These are phyloP conservation scores for Synanthedon myopaeformis DNA, from an alignment of 2,888 invertebrate species.

Conservation along the genomic window DNA sequence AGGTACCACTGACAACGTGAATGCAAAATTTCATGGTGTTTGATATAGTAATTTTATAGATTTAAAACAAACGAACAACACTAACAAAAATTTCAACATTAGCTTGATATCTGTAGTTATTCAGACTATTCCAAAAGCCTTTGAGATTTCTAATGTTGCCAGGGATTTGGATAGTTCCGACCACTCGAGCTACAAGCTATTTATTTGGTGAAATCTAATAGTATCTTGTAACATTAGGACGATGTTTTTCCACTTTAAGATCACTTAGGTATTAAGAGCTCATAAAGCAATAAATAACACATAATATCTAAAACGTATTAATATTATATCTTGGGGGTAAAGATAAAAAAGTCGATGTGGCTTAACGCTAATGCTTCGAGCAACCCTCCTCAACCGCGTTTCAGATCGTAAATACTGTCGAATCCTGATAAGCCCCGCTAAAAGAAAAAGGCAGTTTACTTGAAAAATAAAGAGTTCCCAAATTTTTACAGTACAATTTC, in stretches of 20 bases:
- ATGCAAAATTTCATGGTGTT: too few species aligned
- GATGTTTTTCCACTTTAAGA: too few species aligned
- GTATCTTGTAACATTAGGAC: too few species aligned
- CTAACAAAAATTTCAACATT: too few species aligned
- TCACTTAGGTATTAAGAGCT: neutral
- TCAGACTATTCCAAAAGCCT: neutral
- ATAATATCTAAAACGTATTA: neutral
- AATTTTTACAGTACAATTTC: neutral
- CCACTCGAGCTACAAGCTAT: too few species aligned
- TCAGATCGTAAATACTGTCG: conserved; percentile 45
- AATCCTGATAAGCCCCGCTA: conserved; percentile 43
- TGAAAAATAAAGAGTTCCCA: neutral
- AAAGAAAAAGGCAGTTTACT: conserved; percentile 20
- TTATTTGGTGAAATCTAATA: too few species aligned
- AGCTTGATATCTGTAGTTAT: too few species aligned
- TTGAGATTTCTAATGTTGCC: neutral
- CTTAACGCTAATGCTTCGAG: conserved; percentile 35
- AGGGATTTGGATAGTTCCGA: too few species aligned
- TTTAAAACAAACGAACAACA: too few species aligned
- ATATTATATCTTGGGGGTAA: conserved; percentile 3
- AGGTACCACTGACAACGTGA: too few species aligned
- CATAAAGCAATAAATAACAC: neutral
- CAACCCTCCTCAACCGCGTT: conserved; percentile 28
- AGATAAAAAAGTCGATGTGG: conserved; percentile 35
- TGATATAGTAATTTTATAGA: too few species aligned